Conservation (phyloP, 1,140 invertebrate genomes). For the Penaeus chinensis region DNA sequence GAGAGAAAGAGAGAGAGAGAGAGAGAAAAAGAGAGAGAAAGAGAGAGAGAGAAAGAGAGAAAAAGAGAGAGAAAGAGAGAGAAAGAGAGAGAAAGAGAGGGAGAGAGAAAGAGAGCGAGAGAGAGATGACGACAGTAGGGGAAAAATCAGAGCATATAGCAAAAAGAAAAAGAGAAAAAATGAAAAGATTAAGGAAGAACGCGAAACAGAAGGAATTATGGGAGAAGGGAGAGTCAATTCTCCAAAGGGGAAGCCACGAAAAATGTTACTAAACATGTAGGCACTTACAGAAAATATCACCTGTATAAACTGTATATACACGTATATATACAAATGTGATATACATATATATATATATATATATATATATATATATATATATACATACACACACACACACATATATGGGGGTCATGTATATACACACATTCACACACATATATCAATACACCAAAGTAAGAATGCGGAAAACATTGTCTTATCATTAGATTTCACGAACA, state of each 20-base stretch:
- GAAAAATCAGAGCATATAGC: neutral
- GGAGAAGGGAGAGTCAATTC: no score
- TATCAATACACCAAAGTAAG: no score
- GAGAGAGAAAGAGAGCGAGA: slow-evolving; percentile 18
- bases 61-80: neutral
- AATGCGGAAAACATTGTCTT: no score
- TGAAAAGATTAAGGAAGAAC: neutral
- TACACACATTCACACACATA: no score
- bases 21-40: slow-evolving; percentile 15
- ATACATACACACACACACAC: no score
- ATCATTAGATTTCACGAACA: no score
- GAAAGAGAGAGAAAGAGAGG: slow-evolving; percentile 9
- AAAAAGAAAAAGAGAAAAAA: no score
- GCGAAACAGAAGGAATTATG: no score
- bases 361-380: slow-evolving; percentile 14
- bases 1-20: slow-evolving; percentile 31
- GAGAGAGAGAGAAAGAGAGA: neutral
- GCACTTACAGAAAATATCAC: neutral
- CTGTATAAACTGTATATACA: neutral
- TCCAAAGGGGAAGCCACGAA: no score
- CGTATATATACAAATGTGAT: neutral
- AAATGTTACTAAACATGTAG: neutral
- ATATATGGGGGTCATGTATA: no score
- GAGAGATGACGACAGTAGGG: neutral
- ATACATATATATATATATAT: slow-evolving; percentile 19